Evolutionary conservation across 2,888 invertebrate species (phyloP), one percentile per base, ranked within the genome.

Genomic region (Horisme vitalbata): DNA sequence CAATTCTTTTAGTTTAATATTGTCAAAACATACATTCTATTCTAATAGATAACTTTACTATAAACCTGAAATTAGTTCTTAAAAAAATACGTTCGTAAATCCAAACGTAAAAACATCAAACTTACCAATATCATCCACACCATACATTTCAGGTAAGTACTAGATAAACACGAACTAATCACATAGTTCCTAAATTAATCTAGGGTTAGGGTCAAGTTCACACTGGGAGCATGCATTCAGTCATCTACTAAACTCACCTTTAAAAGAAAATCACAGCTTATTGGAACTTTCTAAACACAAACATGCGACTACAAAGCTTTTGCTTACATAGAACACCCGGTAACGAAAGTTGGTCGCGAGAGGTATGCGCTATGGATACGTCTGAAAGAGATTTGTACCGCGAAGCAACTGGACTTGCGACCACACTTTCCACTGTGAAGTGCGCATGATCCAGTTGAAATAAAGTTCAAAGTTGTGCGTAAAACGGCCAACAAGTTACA

Each of bases 321-420:
- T 83, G 86, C 87, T 87, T 88, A 87, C 87, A 85, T 87, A 83
- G 68, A 83, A 79, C 79, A 83, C 78, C 70, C 79, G 71, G 69
- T 66, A 69, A 78, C 68, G 57, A 59, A 72, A 73, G 57, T 69
- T 63, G 59, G 41, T 70, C 79, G 78, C 70, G 71, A 61, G 66
- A 50, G 57, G 61, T 58, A 50, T 13, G 14, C 26, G 53, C 51
- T 37, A 46, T 21, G 46, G 49, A 61, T 41, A 73, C 84, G 81
- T 70, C 60, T 68, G 75, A 45, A 58, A 59, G 52, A 65, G 49
- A 41, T 57, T 65, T 63, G 61, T 60, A 75, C 73, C 78, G 71
- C 65, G 63, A 73, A 72, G 59, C 64, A 51, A 87, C 86, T 87
- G 82, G 44, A 41, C 43, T 31, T 55, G 55, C 45, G 48, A 46